Evolutionary conservation across 2,113 vertebrate species (phyloP), one percentile per base, ranked within the genome.

Genomic region (Cavia porcellus): DNA sequence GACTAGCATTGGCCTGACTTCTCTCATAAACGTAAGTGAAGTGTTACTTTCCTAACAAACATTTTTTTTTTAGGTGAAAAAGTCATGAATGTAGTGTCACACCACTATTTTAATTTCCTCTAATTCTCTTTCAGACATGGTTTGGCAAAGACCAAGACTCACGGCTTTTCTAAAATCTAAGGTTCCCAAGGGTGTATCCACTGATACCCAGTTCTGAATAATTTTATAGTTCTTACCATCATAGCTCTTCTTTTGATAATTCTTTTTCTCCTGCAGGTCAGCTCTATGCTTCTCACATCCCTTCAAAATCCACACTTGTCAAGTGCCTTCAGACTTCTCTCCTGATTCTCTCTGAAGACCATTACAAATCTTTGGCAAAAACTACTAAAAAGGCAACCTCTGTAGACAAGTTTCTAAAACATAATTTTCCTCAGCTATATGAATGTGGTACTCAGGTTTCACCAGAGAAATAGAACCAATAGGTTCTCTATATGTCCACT

Each of bases 1-100:
- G 13, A 42, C 25, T 7, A 22, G 42, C 22, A 14, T 17, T 9
- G 10, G 7, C 42, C 38, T 0, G 9, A 1, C 32, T 15, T 10
- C 38, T 25, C 35, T 80, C 28, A 50, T 20, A 3, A 35, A 28
- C 66, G 50, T 30, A 77, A 59, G 7, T 47, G 8, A 81, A 91
- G 72, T 13, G 35, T 50, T 17, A 22, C 42, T 86, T 86, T 81
- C 35, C 80, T 59, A 19, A 92, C 62, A 64, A 1, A 7, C 2
- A 28, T 42, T 61, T 61, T 42, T 42, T 38, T 61, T 68, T 47
- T 32, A 13, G n/a, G 15, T 64, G 45, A 15, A 32, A 72, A 92
- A 57, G 4, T 25, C 52, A 6, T 9, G 1, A 55, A 52, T 74
- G 75, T 57, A 50, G 12, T 19, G 72, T 62, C 10, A 20, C 5